Conservation (phyloP, 2,113 vertebrate species). For the Stictonetta naevosa region DNA sequence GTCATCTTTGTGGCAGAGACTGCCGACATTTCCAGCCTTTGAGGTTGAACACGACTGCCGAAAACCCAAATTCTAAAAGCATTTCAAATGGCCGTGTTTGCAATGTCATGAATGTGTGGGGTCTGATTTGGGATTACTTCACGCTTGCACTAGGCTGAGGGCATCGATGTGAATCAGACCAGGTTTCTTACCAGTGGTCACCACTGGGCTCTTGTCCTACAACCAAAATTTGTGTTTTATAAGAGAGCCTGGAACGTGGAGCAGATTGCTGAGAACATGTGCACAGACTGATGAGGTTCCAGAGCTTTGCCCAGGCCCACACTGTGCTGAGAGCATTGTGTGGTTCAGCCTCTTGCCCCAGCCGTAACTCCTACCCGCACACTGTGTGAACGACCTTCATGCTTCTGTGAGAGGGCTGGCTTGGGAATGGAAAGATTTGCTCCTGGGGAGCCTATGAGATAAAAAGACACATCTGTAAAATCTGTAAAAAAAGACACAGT, state of each 20-base stretch:
- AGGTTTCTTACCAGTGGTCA: background rate
- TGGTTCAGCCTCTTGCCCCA: background rate
- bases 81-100: fast-evolving
- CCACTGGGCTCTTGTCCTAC: background rate
- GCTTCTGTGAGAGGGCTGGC: background rate
- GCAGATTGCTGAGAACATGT: background rate
- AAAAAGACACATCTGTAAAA: background rate
- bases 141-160: background rate
- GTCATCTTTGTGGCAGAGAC: background rate
- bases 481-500: background rate
- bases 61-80: background rate
- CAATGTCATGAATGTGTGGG: background rate
- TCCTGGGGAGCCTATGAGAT: background rate
- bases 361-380: background rate
- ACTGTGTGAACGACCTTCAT: background rate
- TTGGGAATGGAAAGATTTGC: background rate
- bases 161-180: background rate
- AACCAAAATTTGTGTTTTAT: background rate
- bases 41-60: background rate
- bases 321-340: background rate
- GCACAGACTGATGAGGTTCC: background rate
- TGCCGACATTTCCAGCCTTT: background rate
- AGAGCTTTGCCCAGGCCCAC: background rate
- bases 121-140: background rate
- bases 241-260: background rate